Evolutionary conservation across 2,113 vertebrate genomes (phyloP).

Genomic region (Syngnathus floridae): DNA sequence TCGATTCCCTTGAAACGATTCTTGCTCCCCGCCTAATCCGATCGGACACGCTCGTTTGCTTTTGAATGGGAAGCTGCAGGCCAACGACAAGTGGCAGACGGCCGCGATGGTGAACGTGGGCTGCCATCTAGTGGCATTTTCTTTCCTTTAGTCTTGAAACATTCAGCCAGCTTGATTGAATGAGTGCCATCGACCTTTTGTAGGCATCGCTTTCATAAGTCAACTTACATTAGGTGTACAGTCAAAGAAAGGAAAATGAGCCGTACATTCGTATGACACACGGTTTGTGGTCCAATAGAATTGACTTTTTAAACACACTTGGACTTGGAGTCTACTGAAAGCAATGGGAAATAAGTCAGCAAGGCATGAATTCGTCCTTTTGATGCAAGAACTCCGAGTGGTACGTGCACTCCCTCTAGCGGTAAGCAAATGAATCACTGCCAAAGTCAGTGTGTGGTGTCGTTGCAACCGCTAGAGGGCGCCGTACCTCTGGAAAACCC

Average conservation of each 20-base stretch:
- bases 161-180: neutral
- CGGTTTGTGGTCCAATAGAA: no score
- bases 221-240: no score
- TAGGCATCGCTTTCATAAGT: neutral
- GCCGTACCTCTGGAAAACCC: conserved; percentile 37
- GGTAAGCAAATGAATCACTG: no score
- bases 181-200: neutral
- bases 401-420: no score
- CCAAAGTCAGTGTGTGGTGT: neutral
- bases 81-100: conserved; percentile 26
- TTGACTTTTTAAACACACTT: no score
- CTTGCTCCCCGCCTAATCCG: conserved; percentile 66
- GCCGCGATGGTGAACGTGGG: conserved; percentile 17
- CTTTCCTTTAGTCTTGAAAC: neutral
- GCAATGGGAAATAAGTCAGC: no score
- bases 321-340: no score
- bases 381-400: no score
- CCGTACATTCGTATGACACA: no score
- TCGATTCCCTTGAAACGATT: conserved; percentile 53
- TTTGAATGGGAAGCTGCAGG: conserved; percentile 58
- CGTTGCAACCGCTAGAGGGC: conserved; percentile 28
- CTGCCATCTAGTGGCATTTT: conserved; percentile 53
- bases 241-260: no score
- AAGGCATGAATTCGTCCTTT: no score
- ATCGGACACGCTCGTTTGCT: conserved; percentile 63